Percentiles rank a stretch among this genome's conserved stretches.
These are phyloP conservation scores for Polymixis flavicincta DNA, from an alignment of 2,888 invertebrate species.

Conservation along the genomic window DNA sequence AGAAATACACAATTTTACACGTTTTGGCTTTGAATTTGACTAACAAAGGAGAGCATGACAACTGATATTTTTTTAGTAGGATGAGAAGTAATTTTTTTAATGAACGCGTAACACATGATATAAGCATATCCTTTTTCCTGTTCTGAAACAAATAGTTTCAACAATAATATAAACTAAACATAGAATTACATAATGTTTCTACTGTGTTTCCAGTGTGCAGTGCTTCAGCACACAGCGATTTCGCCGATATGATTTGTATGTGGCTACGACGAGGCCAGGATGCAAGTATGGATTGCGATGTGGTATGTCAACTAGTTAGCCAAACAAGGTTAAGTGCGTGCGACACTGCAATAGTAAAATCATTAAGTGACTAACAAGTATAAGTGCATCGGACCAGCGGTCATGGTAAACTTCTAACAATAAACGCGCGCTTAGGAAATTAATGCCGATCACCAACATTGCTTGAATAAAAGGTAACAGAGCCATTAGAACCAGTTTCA, in stretches of 20 bases:
- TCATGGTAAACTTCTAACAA: conserved; percentile 85
- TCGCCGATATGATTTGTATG: conserved; percentile 63
- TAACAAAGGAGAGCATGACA: conserved; percentile 75
- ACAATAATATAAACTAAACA: conserved; percentile 25
- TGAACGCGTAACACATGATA: conserved; percentile 40
- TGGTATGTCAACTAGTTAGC: conserved; percentile 78
- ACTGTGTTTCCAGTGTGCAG: background rate
- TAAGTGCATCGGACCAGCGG: conserved; percentile 77
- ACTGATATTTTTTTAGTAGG: conserved; percentile 66
- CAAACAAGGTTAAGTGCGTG: conserved; percentile 85
- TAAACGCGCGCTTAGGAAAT: conserved; percentile 78
- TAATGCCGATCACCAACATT: conserved; percentile 77
- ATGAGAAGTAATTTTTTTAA: conserved; percentile 52
- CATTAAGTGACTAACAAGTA: conserved; percentile 79
- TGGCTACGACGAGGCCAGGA: conserved; percentile 74
- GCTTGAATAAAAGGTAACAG: conserved; percentile 62
- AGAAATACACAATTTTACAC: conserved; percentile 66
- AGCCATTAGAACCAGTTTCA: conserved; percentile 62
- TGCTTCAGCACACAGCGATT: conserved; percentile 42
- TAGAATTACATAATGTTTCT: conserved; percentile 26
- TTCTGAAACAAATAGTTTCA: conserved; percentile 49
- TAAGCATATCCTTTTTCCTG: conserved; percentile 57
- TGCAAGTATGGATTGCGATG: conserved; percentile 79
- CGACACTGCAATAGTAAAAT: conserved; percentile 79
- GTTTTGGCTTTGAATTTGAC: conserved; percentile 69